Evolutionary conservation across 92 coral and sea anemone species (phyloP), one percentile per base, ranked within the genome.

Genomic region (Blastomussa wellsi): DNA sequence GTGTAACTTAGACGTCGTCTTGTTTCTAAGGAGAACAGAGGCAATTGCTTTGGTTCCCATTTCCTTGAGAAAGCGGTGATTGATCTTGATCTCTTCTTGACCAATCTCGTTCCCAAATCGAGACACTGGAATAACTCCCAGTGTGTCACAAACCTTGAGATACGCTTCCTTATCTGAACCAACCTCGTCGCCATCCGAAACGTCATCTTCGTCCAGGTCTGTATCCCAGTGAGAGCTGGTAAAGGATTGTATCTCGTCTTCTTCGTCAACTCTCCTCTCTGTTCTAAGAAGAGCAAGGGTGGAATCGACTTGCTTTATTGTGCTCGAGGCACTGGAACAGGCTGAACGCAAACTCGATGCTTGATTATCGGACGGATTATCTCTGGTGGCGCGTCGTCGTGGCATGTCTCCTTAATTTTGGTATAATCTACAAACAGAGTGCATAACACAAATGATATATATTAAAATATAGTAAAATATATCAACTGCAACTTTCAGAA

Each of bases 141-240:
- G 79, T 14, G 79, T 77, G 22, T 90, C 88, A 41, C 98, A 95
- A 52, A 82, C 62, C 62, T 83, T 92, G 22, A 92, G 83, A 78
- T 95, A 95, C 26, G 74, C 44, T 74, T 87, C 81, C 44, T 81
- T 87, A 9, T 90, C 93, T 22, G 71, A 24, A 24, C 76, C 51
- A 22, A 20, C 42, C n/a, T 55, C 80, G 12, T 65, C 66, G 1
- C 83, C 88, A 48, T 51, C 78, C 0, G 84, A 77, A 15, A 69
- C 76, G 65, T 78, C 86, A 48, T 88, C 89, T 13, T 86, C 90
- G 48, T 94, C 95, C 16, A 92, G 84, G 85, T 94, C 98, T 9
- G 98, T 94, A 53, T 92, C 98, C 98, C 98, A 92, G 70, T 94
- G 89, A 19, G 98, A 94, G 37, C 94, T 92, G 2, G 95, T 82